Evolutionary conservation across 2,888 invertebrate species (phyloP).

Genomic region (Stenchaetothrips biformis): DNA sequence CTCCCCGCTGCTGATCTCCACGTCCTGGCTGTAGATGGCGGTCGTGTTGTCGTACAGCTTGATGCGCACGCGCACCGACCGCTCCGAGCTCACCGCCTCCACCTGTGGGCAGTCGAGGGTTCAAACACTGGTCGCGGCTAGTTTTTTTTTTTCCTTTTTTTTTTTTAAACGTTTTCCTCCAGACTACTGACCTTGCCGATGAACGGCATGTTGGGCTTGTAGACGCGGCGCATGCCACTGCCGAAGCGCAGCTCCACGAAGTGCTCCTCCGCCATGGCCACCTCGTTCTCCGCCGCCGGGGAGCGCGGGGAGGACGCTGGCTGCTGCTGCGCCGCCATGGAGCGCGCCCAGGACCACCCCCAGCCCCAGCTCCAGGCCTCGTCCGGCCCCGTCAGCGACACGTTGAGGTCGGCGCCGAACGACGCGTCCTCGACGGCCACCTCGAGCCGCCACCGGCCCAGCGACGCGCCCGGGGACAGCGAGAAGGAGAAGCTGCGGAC

Average conservation of each 20-base stretch:
- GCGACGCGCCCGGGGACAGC: constrained; percentile 53
- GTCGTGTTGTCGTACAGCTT: constrained; percentile 63
- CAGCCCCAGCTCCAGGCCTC: constrained; percentile 19
- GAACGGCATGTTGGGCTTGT: constrained; percentile 63
- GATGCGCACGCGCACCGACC: constrained; percentile 59
- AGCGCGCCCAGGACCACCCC: constrained; percentile 11
- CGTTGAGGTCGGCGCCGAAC: constrained; percentile 54
- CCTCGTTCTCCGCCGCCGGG: constrained; percentile 47
- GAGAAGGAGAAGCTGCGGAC: constrained; percentile 55
- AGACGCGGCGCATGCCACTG: constrained; percentile 58
- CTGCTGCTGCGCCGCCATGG: constrained; percentile 22
- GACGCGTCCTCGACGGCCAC: constrained; percentile 52
- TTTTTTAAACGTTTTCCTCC: not conserved
- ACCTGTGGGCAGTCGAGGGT: constrained; percentile 48
- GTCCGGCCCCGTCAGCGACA: constrained; percentile 43
- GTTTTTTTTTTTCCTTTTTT: constrained; percentile 26
- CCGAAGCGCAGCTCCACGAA: constrained; percentile 62
- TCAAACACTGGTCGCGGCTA: not conserved
- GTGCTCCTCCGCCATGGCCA: constrained; percentile 62
- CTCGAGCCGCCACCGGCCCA: constrained; percentile 57
- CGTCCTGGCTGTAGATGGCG: constrained; percentile 65
- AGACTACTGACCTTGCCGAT: constrained; percentile 55
- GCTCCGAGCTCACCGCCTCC: constrained; percentile 64
- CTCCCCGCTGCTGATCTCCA: constrained; percentile 63
- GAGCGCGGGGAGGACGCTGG: constrained; percentile 42